A percentile compares a stretch with the other conserved stretches of the same genome.
Evolutionary conservation across 1,140 invertebrate genomes (phyloP).

Genomic region (Drosophila oshimai): DNA sequence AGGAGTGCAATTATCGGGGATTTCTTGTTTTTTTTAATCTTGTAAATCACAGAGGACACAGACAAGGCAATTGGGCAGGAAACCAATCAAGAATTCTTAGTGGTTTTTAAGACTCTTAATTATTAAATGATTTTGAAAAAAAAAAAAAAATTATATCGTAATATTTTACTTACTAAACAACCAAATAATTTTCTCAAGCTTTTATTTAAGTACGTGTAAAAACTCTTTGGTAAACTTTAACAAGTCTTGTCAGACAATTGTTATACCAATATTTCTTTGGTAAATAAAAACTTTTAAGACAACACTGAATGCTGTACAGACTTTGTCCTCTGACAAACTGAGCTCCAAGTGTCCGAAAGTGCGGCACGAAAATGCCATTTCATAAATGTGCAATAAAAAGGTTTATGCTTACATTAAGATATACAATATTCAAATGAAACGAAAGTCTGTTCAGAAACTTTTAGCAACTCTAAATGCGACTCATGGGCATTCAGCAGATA

Average conservation of each 20-base stretch:
- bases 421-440: constrained; percentile 63
- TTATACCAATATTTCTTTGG: background rate
- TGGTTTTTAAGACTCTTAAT: too few species aligned
- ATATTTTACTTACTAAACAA: background rate
- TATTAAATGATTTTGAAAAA: too few species aligned
- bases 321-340: background rate
- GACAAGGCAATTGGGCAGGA: background rate
- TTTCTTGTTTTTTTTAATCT: constrained; percentile 15
- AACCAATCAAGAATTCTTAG: background rate
- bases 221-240: background rate
- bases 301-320: constrained; percentile 1
- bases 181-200: background rate
- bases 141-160: background rate
- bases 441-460: constrained; percentile 49
- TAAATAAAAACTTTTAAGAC: background rate
- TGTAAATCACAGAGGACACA: background rate
- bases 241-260: background rate
- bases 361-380: constrained; percentile 24
- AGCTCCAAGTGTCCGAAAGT: constrained; percentile 5
- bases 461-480: constrained; percentile 57
- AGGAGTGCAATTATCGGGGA: constrained; percentile 50
- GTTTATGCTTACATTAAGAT: constrained; percentile 57
- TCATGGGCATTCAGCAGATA: constrained; percentile 62
- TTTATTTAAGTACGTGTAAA: too few species aligned
- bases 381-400: constrained; percentile 36